Percentiles rank a stretch among this genome's conserved stretches.
Evolutionary conservation across 2,113 vertebrate genomes (phyloP).

Genomic region (Scomber colias): DNA sequence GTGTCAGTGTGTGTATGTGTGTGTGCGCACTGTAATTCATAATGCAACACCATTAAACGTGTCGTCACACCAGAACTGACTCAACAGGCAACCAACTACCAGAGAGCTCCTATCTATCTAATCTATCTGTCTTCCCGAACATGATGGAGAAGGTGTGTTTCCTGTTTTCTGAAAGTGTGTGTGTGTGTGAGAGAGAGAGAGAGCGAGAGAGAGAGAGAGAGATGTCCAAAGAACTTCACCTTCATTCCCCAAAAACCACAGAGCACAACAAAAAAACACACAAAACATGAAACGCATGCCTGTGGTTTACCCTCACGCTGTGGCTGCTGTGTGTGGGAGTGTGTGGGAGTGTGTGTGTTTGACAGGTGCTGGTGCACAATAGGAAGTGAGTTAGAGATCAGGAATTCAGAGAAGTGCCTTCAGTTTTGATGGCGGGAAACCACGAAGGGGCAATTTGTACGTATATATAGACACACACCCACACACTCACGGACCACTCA

Average conservation of each 20-base stretch:
- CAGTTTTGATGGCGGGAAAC: conserved; percentile 24
- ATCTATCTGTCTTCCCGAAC: no score
- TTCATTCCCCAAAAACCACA: conserved; percentile 27
- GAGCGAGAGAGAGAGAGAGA: background rate
- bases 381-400: conserved; percentile 44
- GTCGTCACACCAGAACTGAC: conserved; percentile 55
- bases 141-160: no score
- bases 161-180: background rate
- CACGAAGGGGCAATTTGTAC: background rate
- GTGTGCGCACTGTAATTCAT: conserved; percentile 49
- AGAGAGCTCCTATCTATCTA: background rate
- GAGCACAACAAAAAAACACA: conserved; percentile 10
- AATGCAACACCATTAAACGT: conserved; percentile 40
- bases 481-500: background rate
- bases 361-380: conserved; percentile 33
- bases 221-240: conserved; percentile 12
- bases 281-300: conserved; percentile 21
- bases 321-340: background rate
- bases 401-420: conserved; percentile 35
- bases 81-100: conserved; percentile 49
- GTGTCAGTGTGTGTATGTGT: conserved; percentile 8
- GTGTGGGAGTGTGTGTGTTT: conserved; percentile 16
- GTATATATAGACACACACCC: conserved; percentile 7
- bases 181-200: background rate
- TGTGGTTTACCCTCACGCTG: conserved; percentile 38